Conservation (phyloP, 2,888 invertebrate species). For the Callimorpha dominula region DNA sequence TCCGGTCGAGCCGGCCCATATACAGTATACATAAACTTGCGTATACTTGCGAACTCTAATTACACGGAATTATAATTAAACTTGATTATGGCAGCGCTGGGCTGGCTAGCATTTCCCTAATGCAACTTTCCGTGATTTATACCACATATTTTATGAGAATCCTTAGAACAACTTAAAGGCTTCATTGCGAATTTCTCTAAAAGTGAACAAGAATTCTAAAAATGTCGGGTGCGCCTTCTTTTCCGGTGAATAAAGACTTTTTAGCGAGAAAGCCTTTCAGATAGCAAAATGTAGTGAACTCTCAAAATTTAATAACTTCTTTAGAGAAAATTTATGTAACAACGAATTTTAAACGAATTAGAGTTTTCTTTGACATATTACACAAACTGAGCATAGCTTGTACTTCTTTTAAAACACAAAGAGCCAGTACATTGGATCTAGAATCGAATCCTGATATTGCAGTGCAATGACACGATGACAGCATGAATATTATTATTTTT, state of each 20-base stretch:
- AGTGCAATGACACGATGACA: background rate
- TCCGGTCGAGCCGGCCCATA: too few species aligned
- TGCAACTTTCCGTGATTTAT: constrained; percentile 5
- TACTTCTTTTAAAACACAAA: too few species aligned
- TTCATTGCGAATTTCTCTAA: constrained; percentile 7
- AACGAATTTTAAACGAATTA: background rate
- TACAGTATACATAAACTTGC: constrained; percentile 3
- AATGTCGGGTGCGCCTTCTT: constrained; percentile 14
- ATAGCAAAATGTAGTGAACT: background rate
- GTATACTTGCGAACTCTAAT: constrained; percentile 10
- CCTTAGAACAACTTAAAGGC: constrained; percentile 1
- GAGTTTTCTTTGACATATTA: background rate
- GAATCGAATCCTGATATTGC: background rate
- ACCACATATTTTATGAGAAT: constrained; percentile 17
- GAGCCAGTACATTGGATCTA: background rate
- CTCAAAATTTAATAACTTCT: constrained; percentile 3
- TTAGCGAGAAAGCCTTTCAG: constrained; percentile 11
- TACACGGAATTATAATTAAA: constrained; percentile 19
- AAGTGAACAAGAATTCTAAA: constrained; percentile 12
- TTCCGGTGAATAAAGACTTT: constrained; percentile 7
- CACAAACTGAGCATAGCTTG: too few species aligned
- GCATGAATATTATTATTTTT: background rate
- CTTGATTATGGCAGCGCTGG: constrained; percentile 6
- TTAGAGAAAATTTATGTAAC: background rate
- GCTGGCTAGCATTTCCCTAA: constrained; percentile 9